Evolutionary conservation across 2,888 invertebrate genomes (phyloP).

Genomic region (Dendrolimus pini): DNA sequence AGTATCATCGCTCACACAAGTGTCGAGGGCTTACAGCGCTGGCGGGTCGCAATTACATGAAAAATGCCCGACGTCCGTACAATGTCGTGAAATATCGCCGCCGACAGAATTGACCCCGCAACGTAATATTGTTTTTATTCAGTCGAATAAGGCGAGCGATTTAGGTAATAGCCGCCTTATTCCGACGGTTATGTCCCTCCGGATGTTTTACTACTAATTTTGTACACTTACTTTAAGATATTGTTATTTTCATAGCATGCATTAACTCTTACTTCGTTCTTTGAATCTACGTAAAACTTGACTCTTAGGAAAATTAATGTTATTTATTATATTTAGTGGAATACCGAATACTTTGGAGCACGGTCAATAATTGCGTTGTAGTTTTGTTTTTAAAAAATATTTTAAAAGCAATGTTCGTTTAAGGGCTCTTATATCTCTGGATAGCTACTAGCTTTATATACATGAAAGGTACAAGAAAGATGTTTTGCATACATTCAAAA

Average conservation of each 20-base stretch:
- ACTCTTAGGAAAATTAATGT: no score
- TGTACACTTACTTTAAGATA: not conserved
- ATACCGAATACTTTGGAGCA: no score
- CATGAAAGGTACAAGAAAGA: no score
- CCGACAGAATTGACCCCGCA: slow-evolving; percentile 3
- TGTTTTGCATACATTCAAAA: no score
- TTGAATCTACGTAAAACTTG: not conserved
- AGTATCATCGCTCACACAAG: not conserved
- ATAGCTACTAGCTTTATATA: no score
- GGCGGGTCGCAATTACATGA: slow-evolving; percentile 28
- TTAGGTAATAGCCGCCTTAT: not conserved
- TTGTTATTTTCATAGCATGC: not conserved
- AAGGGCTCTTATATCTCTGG: no score
- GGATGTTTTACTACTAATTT: not conserved
- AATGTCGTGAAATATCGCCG: slow-evolving; percentile 27
- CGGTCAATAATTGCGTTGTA: no score
- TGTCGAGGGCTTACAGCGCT: not conserved
- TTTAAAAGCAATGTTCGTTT: no score
- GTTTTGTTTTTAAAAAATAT: no score
- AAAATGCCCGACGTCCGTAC: slow-evolving; percentile 23
- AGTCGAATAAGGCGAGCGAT: not conserved
- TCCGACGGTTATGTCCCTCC: not conserved
- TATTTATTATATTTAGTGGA: no score
- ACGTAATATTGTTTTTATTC: not conserved
- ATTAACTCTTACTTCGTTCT: not conserved